A percentile compares a stretch with the other conserved stretches of the same genome.
These are phyloP conservation scores for Cephus cinctus DNA, from an alignment of 1,140 invertebrate species.

Conservation along the genomic window DNA sequence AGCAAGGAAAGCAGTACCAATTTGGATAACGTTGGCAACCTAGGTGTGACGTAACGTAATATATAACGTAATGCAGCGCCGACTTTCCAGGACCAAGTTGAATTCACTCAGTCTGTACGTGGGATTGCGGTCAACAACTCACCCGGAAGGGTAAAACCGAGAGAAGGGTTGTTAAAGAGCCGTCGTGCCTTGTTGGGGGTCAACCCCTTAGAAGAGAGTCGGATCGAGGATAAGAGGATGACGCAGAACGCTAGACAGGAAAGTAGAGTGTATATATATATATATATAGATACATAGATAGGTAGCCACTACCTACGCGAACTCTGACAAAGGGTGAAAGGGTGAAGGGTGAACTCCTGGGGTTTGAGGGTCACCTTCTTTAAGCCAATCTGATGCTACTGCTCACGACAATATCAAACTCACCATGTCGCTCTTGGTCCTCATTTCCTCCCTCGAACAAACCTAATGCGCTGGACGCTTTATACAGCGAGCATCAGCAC, in stretches of 20 bases:
- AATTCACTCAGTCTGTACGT: too few relatives aligned
- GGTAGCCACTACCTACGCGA: too few relatives aligned
- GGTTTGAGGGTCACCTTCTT: conserved; percentile 1
- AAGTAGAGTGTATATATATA: too few relatives aligned
- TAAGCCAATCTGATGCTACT: conserved; percentile 2
- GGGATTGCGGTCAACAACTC: conserved; percentile 25
- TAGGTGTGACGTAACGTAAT: too few relatives aligned
- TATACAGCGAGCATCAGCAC: too few relatives aligned
- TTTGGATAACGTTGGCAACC: too few relatives aligned
- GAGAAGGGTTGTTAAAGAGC: conserved; percentile 17
- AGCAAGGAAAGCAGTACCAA: too few relatives aligned
- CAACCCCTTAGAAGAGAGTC: not conserved
- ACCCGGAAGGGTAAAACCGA: conserved; percentile 14
- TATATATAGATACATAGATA: too few relatives aligned
- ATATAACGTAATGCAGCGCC: too few relatives aligned
- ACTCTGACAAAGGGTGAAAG: not conserved
- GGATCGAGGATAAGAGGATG: not conserved
- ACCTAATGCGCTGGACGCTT: too few relatives aligned
- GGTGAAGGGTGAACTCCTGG: not conserved
- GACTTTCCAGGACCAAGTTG: too few relatives aligned
- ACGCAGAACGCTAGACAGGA: too few relatives aligned
- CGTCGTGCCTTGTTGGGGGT: conserved; percentile 11
- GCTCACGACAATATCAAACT: conserved; percentile 1
- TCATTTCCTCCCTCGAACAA: not conserved
- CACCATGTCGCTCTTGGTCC: not conserved